phyloP scores from a whole-genome alignment of 2,113 vertebrate species.

The Carollia perspicillata region DNA sequence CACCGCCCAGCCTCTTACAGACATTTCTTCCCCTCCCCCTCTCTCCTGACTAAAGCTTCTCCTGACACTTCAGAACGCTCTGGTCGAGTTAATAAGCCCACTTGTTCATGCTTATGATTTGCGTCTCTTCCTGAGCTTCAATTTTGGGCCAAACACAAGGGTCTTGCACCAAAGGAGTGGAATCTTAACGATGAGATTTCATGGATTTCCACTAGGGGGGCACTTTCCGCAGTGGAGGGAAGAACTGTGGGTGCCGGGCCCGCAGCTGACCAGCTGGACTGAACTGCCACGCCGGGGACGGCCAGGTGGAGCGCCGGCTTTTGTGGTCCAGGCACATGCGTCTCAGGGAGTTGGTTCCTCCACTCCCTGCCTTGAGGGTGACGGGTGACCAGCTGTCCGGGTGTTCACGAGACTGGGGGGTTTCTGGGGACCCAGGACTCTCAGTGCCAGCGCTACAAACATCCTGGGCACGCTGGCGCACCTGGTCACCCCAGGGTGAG shows the following conservation, averaged over 20 bases:
- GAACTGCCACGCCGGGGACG: accelerated
- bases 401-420: not conserved
- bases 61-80: not conserved
- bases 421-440: not conserved
- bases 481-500: not conserved
- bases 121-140: not conserved
- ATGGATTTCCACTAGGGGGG: not conserved
- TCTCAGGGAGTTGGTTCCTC: not conserved
- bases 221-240: not conserved
- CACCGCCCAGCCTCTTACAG: not conserved
- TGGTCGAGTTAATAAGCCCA: too few species aligned
- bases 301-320: not conserved
- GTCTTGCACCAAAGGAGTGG: not conserved
- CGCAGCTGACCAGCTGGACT: accelerated
- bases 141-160: not conserved
- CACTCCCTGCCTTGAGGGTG: not conserved
- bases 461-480: not conserved
- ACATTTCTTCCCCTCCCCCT: not conserved
- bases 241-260: not conserved
- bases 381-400: not conserved
- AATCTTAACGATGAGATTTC: not conserved
- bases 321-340: accelerated
- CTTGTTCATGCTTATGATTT: not conserved
- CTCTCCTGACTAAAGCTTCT: not conserved
- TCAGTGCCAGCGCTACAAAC: not conserved